phyloP scores from a whole-genome alignment of 92 coral and sea anemone genomes.

The Plumapathes pennacea region DNA sequence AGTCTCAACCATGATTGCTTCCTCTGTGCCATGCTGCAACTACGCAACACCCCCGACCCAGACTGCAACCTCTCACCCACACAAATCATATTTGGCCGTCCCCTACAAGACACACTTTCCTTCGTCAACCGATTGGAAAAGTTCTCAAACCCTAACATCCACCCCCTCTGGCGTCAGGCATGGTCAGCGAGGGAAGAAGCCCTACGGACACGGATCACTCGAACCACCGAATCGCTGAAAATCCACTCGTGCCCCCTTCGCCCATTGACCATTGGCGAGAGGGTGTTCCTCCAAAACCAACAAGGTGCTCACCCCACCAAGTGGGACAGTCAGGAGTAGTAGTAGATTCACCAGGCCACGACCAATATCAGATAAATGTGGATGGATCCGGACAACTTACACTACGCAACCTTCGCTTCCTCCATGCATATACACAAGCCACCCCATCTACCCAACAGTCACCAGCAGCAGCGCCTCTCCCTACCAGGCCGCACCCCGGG shows the following conservation, averaged over 20 bases:
- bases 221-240: slow-evolving; percentile 33
- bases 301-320: slow-evolving; percentile 59
- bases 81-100: slow-evolving; percentile 25
- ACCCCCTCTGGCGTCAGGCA: slow-evolving; percentile 56
- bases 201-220: slow-evolving; percentile 33
- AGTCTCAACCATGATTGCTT: slow-evolving; percentile 56
- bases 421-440: slow-evolving; percentile 50
- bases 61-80: slow-evolving; percentile 49
- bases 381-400: slow-evolving; percentile 53
- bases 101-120: slow-evolving; percentile 31
- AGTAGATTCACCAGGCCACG: slow-evolving; percentile 50
- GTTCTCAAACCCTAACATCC: slow-evolving; percentile 40
- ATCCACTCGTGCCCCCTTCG: slow-evolving; percentile 48
- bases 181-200: slow-evolving; percentile 51
- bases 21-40: slow-evolving; percentile 55
- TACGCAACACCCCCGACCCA: slow-evolving; percentile 52
- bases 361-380: slow-evolving; percentile 48
- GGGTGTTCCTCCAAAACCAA: slow-evolving; percentile 64
- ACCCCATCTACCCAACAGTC: slow-evolving; percentile 26
- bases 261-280: slow-evolving; percentile 46
- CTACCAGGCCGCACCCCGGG: slow-evolving; percentile 7
- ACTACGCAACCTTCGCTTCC: slow-evolving; percentile 58
- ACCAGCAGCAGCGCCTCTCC: slow-evolving; percentile 11
- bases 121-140: slow-evolving; percentile 43
- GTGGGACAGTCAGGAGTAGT: slow-evolving; percentile 64